Conservation (phyloP, 2,888 invertebrate species). For the Operophtera brumata region DNA sequence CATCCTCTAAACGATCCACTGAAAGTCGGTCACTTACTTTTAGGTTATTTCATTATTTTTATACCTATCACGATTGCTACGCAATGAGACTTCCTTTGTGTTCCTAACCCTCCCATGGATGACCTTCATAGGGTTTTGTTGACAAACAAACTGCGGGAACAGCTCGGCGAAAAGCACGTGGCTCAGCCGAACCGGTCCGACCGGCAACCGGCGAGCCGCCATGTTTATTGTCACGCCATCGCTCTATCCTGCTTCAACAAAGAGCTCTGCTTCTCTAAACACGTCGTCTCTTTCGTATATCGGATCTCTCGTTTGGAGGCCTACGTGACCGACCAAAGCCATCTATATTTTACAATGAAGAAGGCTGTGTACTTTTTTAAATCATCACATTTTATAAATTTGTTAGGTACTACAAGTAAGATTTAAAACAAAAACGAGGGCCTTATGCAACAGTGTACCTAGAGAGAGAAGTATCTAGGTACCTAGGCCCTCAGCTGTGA, state of each 20-base stretch:
- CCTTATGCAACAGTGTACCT: no score
- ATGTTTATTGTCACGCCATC: constrained; percentile 79
- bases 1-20: constrained; percentile 32
- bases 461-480: no score
- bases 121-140: constrained; percentile 78
- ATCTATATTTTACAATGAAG: constrained; percentile 47
- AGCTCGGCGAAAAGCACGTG: constrained; percentile 73
- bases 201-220: constrained; percentile 73
- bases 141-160: constrained; percentile 75
- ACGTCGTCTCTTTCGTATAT: constrained; percentile 44
- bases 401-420: no score
- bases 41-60: constrained; percentile 22
- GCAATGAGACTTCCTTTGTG: constrained; percentile 63
- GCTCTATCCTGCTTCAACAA: constrained; percentile 53
- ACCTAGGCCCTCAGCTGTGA: no score
- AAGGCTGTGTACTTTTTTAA: constrained; percentile 43
- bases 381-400: no score
- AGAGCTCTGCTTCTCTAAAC: constrained; percentile 38
- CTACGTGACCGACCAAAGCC: constrained; percentile 66
- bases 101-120: constrained; percentile 62
- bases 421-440: no score
- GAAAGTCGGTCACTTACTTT: constrained; percentile 29
- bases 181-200: constrained; percentile 68
- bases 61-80: constrained; percentile 42
- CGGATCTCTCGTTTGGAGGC: constrained; percentile 54